Evolutionary conservation across 2,797 vertebrate species (phyloP).

Genomic region (Chaetodon trifasciatus): DNA sequence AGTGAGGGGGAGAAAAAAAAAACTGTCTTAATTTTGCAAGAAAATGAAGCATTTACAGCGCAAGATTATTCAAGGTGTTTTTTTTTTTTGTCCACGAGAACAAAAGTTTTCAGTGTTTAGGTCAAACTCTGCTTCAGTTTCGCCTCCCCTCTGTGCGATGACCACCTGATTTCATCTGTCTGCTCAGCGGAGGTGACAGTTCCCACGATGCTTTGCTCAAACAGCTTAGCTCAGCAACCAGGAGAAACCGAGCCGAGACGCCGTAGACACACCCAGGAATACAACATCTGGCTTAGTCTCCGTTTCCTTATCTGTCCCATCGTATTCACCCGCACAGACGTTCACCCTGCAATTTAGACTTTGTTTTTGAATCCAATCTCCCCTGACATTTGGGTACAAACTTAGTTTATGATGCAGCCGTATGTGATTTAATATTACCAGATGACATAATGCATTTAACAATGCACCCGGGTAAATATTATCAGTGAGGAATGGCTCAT

Average conservation of each 20-base stretch:
- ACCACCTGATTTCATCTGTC: conserved; percentile 86
- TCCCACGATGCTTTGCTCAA: conserved; percentile 83
- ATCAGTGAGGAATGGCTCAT: conserved; percentile 76
- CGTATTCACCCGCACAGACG: conserved; percentile 74
- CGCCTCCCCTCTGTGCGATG: conserved; percentile 72
- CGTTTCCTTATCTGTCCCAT: conserved; percentile 75
- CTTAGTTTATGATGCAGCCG: conserved; percentile 66
- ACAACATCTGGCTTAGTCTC: conserved; percentile 84
- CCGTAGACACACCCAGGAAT: conserved; percentile 77
- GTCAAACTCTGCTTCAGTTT: conserved; percentile 74
- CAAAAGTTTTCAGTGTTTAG: conserved; percentile 84
- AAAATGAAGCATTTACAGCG: conserved; percentile 84
- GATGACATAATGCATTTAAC: conserved; percentile 74
- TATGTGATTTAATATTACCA: conserved; percentile 77
- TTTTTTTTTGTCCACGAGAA: conserved; percentile 72
- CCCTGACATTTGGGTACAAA: conserved; percentile 69
- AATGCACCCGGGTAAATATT: conserved; percentile 74
- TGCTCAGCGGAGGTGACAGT: conserved; percentile 78
- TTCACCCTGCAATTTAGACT: conserved; percentile 56
- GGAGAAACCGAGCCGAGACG: conserved; percentile 61
- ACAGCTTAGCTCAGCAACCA: conserved; percentile 89
- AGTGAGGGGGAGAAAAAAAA: conserved; percentile 19
- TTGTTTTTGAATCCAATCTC: conserved; percentile 71
- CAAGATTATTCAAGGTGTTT: conserved; percentile 82
- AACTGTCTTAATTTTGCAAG: conserved; percentile 82